These are phyloP conservation scores for Psettodes erumei DNA, from an alignment of 2,113 vertebrate species.

Conservation along the genomic window DNA sequence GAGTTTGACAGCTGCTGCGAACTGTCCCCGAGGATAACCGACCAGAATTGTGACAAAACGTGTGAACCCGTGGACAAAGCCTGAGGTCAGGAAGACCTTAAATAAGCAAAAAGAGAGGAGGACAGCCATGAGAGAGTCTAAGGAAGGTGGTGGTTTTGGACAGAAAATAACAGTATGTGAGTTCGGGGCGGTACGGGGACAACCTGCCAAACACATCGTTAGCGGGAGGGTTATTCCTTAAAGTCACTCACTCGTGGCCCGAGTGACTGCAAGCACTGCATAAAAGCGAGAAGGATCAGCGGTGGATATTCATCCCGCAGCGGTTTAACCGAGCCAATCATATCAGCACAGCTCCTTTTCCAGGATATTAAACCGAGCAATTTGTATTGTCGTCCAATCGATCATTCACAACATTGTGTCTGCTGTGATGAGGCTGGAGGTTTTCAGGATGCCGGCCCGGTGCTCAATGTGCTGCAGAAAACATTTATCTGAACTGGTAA, in stretches of 20 bases:
- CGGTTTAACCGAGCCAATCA: background rate
- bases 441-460: slow-evolving; percentile 14
- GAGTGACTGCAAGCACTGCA: background rate
- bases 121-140: background rate
- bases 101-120: background rate
- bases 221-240: background rate
- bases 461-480: background rate
- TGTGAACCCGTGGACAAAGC: slow-evolving; percentile 3
- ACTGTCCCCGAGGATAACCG: slow-evolving; percentile 2
- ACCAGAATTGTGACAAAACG: slow-evolving; percentile 16
- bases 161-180: background rate
- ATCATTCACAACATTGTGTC: background rate
- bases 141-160: background rate
- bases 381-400: background rate
- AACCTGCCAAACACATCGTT: background rate
- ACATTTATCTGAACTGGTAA: slow-evolving; percentile 10
- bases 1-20: slow-evolving; percentile 27
- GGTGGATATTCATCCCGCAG: background rate
- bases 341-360: slow-evolving; percentile 6
- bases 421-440: slow-evolving; percentile 13
- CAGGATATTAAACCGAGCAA: slow-evolving; percentile 7
- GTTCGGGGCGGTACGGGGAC: background rate
- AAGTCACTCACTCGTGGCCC: background rate
- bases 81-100: background rate
- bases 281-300: background rate